Conservation (phyloP, 2,113 vertebrate genomes). For the Eulacestoma nigropectus region DNA sequence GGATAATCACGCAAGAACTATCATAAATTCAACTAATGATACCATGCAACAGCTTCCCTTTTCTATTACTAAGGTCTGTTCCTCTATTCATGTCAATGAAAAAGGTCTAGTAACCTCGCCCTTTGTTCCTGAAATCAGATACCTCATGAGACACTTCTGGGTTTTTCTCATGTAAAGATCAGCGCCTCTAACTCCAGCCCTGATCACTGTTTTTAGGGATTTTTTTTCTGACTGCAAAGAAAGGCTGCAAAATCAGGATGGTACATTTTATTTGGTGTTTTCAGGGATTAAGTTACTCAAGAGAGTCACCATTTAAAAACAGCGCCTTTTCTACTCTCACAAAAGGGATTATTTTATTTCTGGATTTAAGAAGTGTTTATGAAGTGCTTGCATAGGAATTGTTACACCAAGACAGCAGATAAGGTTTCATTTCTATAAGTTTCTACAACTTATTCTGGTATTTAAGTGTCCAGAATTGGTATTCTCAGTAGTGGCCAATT, state of each 20-base stretch:
- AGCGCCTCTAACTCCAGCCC: neutral
- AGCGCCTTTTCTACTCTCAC: neutral
- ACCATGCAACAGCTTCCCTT: neutral
- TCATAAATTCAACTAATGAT: neutral
- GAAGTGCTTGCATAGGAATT: neutral
- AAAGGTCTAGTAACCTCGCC: neutral
- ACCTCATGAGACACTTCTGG: neutral
- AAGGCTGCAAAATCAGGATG: neutral
- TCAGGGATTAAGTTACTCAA: neutral
- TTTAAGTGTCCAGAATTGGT: neutral
- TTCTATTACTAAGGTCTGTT: neutral
- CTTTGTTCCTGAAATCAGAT: neutral
- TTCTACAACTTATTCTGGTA: neutral
- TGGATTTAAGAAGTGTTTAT: neutral
- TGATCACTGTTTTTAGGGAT: rapidly evolving
- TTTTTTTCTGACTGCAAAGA: neutral
- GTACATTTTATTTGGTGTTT: neutral
- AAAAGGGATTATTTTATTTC: neutral
- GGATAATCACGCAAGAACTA: neutral
- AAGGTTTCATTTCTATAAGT: neutral
- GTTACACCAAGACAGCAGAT: neutral
- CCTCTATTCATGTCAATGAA: neutral
- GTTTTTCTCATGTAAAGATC: neutral
- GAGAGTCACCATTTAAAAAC: neutral
- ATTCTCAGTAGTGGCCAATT: neutral